Conservation (phyloP, 2,113 vertebrate species). For the Galbula dea region DNA sequence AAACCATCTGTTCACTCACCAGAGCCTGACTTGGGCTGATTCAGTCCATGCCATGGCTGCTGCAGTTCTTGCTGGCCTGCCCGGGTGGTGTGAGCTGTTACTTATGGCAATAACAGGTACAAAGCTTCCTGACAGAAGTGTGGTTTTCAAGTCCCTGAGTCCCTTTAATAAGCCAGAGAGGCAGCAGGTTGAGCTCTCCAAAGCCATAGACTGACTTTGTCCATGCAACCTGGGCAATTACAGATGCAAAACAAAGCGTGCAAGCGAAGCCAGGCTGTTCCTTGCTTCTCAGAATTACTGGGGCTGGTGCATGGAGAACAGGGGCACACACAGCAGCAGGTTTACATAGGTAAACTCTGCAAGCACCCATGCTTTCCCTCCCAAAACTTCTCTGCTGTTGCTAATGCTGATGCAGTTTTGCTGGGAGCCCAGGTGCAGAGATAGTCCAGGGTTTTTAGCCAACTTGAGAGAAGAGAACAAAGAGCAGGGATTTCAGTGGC, state of each 20-base stretch:
- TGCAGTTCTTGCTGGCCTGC: not conserved
- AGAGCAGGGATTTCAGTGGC: not conserved
- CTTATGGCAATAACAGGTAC: not conserved
- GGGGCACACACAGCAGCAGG: not conserved
- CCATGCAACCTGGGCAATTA: not conserved
- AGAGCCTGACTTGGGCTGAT: not conserved
- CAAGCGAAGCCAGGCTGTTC: not conserved
- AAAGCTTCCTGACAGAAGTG: not conserved
- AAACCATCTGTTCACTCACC: slow-evolving; percentile 23
- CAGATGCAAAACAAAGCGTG: accelerated
- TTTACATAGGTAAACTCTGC: not conserved
- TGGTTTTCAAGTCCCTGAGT: not conserved
- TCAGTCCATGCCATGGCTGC: not conserved
- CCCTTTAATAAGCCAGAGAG: not conserved
- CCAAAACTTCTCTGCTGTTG: not conserved
- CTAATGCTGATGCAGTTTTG: not conserved
- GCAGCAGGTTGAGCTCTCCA: not conserved
- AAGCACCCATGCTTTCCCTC: not conserved
- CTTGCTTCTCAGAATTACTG: not conserved
- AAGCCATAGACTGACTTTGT: accelerated
- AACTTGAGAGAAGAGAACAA: not conserved
- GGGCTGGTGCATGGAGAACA: not conserved
- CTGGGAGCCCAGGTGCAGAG: not conserved
- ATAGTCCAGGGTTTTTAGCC: not conserved
- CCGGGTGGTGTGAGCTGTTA: not conserved